phyloP scores from a whole-genome alignment of 2,888 invertebrate species.

The Sinohyriopsis cumingii region DNA sequence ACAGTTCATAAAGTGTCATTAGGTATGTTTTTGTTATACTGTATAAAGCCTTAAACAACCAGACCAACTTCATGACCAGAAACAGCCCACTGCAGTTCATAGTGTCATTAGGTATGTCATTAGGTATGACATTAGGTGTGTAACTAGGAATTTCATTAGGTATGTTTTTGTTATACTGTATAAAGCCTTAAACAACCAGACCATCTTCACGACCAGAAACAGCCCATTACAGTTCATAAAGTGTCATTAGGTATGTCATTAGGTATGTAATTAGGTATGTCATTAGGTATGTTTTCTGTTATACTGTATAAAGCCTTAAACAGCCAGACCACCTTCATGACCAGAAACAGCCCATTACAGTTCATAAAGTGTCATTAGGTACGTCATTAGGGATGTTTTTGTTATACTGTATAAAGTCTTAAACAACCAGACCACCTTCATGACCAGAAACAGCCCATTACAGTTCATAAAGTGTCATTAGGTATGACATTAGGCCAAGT shows the following conservation, averaged over 20 bases:
- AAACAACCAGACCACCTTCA: neutral
- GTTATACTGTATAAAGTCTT: no score
- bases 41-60: neutral
- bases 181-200: no score
- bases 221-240: constrained; percentile 64
- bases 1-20: constrained; percentile 67
- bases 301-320: no score
- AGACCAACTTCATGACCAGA: neutral
- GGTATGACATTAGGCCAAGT: no score
- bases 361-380: constrained; percentile 70
- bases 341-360: constrained; percentile 51
- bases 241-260: no score
- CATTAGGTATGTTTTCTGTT: constrained; percentile 58
- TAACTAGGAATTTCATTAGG: no score
- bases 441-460: constrained; percentile 43
- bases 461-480: constrained; percentile 67
- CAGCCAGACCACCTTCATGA: neutral
- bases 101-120: neutral
- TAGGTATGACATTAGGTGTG: no score
- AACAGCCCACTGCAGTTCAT: no score
- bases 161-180: no score
- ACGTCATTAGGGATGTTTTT: no score
- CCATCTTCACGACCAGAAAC: neutral
- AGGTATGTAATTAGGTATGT: no score
- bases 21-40: constrained; percentile 48